A percentile compares a stretch with the other conserved stretches of the same genome.
These are phyloP conservation scores for Emydocephalus ijimae DNA, from an alignment of 2,113 vertebrate genomes.

Conservation along the genomic window DNA sequence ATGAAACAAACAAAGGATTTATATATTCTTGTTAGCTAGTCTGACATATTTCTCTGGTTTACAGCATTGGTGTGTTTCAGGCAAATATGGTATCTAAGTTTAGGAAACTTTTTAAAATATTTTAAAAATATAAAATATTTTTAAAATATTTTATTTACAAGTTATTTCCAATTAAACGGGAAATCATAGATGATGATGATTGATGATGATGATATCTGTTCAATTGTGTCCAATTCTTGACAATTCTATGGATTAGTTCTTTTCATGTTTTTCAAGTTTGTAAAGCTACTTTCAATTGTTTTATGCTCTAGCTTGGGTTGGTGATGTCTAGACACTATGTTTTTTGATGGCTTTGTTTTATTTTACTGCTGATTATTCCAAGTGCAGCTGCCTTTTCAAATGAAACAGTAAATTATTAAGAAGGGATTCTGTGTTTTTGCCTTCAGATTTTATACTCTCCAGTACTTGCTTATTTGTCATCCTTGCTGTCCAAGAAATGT, in stretches of 20 bases:
- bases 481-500: not conserved
- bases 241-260: not conserved
- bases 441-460: not conserved
- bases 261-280: not conserved
- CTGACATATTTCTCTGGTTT: too few species aligned
- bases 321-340: not conserved
- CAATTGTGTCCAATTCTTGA: not conserved
- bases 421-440: not conserved
- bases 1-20: too few species aligned
- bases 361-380: not conserved
- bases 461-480: not conserved
- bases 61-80: too few species aligned
- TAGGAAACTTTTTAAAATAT: not conserved
- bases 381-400: not conserved
- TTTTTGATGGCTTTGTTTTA: not conserved
- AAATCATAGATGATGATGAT: not conserved
- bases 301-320: not conserved
- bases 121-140: not conserved
- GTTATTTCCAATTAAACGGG: not conserved
- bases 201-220: not conserved
- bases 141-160: not conserved
- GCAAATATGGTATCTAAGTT: not conserved
- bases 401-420: not conserved
- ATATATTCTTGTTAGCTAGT: too few species aligned
- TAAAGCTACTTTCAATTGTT: not conserved